Conservation (phyloP, 2,888 invertebrate species). For the Himalopsyche japonica region DNA sequence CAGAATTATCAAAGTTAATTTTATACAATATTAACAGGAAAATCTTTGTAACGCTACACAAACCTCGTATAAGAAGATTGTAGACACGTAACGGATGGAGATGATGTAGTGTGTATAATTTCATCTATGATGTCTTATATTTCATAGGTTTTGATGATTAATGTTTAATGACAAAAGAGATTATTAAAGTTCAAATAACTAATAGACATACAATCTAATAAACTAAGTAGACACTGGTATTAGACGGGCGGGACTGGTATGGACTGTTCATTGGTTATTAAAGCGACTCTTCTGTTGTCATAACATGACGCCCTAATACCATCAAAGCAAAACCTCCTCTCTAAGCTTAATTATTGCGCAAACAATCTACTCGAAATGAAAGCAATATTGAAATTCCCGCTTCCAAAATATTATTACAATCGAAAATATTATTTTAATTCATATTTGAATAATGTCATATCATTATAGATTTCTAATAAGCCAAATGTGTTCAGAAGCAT, state of each 20-base stretch:
- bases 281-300: constrained; percentile 29
- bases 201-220: neutral
- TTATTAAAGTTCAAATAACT: neutral
- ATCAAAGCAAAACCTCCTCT: constrained; percentile 32
- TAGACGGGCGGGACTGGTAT: neutral
- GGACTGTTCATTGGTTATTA: constrained; percentile 27
- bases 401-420: neutral
- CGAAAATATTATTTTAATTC: neutral
- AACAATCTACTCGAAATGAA: neutral
- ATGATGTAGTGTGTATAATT: no score
- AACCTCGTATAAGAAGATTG: no score
- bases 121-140: no score
- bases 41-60: no score
- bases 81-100: no score
- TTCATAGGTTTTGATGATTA: no score
- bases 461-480: no score
- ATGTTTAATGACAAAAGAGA: neutral
- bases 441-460: no score
- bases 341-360: constrained; percentile 10
- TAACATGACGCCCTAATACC: constrained; percentile 31
- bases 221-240: neutral
- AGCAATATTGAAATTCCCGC: constrained; percentile 3
- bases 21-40: no score
- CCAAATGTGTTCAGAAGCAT: no score
- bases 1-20: no score